phyloP scores from a whole-genome alignment of 2,888 invertebrate genomes.

The Drosophila algonquin region DNA sequence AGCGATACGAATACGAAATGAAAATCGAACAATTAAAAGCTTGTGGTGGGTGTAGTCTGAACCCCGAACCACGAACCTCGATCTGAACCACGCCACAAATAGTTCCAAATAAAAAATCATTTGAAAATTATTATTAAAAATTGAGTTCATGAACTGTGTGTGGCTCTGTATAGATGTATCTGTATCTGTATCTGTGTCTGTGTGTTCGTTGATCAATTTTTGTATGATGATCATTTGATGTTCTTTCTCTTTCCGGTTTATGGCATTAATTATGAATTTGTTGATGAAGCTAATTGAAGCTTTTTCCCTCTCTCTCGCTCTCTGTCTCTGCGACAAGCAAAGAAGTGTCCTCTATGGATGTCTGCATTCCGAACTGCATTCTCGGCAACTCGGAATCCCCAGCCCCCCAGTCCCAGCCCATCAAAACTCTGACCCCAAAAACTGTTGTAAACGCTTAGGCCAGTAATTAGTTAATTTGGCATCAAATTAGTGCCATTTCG shows the following conservation, averaged over 20 bases:
- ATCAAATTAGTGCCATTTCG: conserved; percentile 1
- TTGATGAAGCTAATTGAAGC: conserved; percentile 44
- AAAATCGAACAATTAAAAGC: conserved; percentile 73
- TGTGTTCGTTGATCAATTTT: conserved; percentile 71
- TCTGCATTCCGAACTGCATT: background rate
- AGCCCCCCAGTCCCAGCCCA: background rate
- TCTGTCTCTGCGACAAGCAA: background rate
- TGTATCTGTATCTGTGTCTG: conserved; percentile 15
- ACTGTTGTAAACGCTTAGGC: background rate
- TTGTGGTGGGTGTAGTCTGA: conserved; percentile 16
- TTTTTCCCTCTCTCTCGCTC: background rate
- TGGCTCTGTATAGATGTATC: conserved; percentile 46
- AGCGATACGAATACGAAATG: conserved; percentile 58
- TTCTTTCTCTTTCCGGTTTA: conserved; percentile 41
- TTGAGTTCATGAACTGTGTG: conserved; percentile 73
- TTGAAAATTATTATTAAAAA: conserved; percentile 78
- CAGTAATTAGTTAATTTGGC: conserved; percentile 1
- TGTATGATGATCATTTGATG: conserved; percentile 72
- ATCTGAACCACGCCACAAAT: conserved; percentile 44
- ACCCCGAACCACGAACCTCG: conserved; percentile 18
- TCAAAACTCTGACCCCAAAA: background rate
- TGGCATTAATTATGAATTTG: conserved; percentile 40
- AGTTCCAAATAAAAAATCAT: conserved; percentile 77
- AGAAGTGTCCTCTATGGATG: conserved; percentile 25
- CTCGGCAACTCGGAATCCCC: too few relatives aligned